These are phyloP conservation scores for Timandra comae DNA, from an alignment of 2,888 invertebrate species.

Conservation along the genomic window DNA sequence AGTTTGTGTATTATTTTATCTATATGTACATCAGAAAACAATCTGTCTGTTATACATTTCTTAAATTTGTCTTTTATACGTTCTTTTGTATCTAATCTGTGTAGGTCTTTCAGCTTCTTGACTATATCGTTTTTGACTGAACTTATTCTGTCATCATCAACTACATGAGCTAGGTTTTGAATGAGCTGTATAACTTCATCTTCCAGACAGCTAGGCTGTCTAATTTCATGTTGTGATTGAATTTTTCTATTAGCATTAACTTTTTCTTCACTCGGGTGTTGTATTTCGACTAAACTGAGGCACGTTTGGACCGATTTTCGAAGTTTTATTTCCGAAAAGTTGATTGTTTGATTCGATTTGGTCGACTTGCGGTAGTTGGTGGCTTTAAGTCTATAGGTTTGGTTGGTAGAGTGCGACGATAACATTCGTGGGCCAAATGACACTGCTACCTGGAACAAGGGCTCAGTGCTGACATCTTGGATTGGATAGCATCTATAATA, in stretches of 20 bases:
- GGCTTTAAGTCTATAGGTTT: background rate
- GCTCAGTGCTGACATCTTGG: background rate
- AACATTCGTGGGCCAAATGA: no score
- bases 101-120: conserved; percentile 15
- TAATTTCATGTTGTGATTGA: conserved; percentile 39
- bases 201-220: no score
- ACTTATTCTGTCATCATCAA: conserved; percentile 19
- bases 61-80: conserved; percentile 11
- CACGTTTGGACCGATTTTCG: conserved; percentile 33
- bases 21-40: conserved; percentile 13
- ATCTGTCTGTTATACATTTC: conserved; percentile 9
- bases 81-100: conserved; percentile 10
- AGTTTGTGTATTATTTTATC: conserved; percentile 13
- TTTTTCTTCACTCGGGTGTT: conserved; percentile 8
- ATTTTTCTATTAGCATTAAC: conserved; percentile 29
- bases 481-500: no score
- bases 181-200: conserved; percentile 29
- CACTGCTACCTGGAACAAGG: conserved; percentile 48
- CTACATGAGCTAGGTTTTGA: conserved; percentile 21
- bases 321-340: conserved; percentile 11
- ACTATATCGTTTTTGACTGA: conserved; percentile 18
- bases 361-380: no score
- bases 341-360: conserved; percentile 28
- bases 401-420: conserved; percentile 9
- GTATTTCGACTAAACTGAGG: conserved; percentile 28